phyloP scores from a whole-genome alignment of 2,888 invertebrate species.

The Heteromurus nitidus region DNA sequence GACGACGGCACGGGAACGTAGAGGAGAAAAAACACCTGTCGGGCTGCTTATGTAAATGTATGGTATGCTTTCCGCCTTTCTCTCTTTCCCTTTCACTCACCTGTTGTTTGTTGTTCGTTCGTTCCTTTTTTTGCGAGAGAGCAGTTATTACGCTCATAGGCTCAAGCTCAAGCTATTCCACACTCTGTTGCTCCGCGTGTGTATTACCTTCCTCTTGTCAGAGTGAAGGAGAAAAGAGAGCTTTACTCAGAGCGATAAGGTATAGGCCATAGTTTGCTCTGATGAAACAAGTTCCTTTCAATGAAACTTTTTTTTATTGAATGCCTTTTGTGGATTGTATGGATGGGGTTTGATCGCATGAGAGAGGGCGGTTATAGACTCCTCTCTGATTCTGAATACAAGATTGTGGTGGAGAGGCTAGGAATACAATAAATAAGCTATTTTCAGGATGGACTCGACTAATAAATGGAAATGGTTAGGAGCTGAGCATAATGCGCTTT shows the following conservation, averaged over 20 bases:
- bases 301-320: conserved; percentile 32
- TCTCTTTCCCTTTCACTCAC: conserved; percentile 58
- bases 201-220: conserved; percentile 4
- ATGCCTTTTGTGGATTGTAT: conserved; percentile 35
- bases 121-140: conserved; percentile 12
- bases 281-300: conserved; percentile 17
- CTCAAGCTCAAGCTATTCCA: too few species aligned
- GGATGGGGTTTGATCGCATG: conserved; percentile 60
- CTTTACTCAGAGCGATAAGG: not conserved
- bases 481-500: too few species aligned
- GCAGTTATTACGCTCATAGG: conserved; percentile 21
- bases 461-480: not conserved
- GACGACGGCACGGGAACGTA: too few species aligned
- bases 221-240: not conserved
- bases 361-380: conserved; percentile 56
- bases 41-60: conserved; percentile 63
- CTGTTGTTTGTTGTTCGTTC: conserved; percentile 62
- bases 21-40: conserved; percentile 68
- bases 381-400: conserved; percentile 18
- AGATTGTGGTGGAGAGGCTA: not conserved
- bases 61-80: conserved; percentile 19
- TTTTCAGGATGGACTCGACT: too few species aligned
- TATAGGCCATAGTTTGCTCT: not conserved
- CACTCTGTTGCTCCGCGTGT: conserved; percentile 59
- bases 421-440: not conserved